phyloP scores from a whole-genome alignment of 2,888 invertebrate genomes.

The Phalera bucephala region DNA sequence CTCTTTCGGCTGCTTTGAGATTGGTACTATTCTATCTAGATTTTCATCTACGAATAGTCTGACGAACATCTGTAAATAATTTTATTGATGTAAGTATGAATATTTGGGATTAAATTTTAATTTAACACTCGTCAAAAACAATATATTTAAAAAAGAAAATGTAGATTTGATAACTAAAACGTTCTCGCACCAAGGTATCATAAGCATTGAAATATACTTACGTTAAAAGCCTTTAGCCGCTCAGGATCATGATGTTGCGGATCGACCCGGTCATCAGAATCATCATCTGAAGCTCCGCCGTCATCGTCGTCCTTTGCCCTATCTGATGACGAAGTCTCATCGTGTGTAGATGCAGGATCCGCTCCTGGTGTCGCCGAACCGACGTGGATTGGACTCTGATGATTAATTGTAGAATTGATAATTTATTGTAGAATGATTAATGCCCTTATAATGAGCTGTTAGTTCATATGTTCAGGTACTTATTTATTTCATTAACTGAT shows the following conservation, averaged over 20 bases:
- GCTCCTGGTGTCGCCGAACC: constrained; percentile 76
- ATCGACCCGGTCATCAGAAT: constrained; percentile 95
- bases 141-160: no score
- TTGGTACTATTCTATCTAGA: constrained; percentile 97
- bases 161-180: no score
- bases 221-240: constrained; percentile 97
- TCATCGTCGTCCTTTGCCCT: constrained; percentile 92
- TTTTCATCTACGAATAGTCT: constrained; percentile 98
- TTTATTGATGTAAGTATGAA: no score
- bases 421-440: not conserved
- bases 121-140: no score
- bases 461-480: no score
- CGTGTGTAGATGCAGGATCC: constrained; percentile 87
- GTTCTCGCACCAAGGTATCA: no score
- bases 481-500: no score
- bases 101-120: no score
- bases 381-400: constrained; percentile 87
- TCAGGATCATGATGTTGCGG: constrained; percentile 95
- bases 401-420: constrained; percentile 6
- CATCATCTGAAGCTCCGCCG: constrained; percentile 88
- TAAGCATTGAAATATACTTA: no score
- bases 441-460: no score
- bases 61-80: constrained; percentile 94
- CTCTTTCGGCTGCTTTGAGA: constrained; percentile 98
- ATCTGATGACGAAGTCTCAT: constrained; percentile 94